Percentiles rank a stretch among this genome's conserved stretches.
Conservation (phyloP, 1,140 invertebrate species). For the Aplysia californica region DNA sequence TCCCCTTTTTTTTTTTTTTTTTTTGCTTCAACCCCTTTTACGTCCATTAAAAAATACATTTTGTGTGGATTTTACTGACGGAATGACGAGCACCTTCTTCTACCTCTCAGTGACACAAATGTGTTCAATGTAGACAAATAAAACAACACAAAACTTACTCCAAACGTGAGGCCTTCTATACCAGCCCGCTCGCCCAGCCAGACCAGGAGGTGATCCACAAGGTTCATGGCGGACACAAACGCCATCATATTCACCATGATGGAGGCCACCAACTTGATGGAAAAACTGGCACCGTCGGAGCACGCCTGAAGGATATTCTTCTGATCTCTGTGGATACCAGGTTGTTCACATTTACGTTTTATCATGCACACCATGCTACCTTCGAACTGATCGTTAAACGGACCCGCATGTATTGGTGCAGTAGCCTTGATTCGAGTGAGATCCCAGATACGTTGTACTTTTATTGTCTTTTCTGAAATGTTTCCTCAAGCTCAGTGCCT, state of each 20-base stretch:
- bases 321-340: neutral
- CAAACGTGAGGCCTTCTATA: conserved; percentile 57
- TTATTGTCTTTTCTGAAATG: neutral
- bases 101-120: no score
- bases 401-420: neutral
- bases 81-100: no score
- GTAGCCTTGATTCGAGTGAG: no score
- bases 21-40: no score
- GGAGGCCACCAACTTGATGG: conserved; percentile 68
- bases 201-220: conserved; percentile 81
- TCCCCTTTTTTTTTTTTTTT: no score
- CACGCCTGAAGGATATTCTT: neutral
- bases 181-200: conserved; percentile 86
- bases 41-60: no score
- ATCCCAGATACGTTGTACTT: neutral
- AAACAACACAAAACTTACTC: conserved; percentile 43
- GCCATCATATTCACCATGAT: conserved; percentile 94
- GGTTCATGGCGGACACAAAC: conserved; percentile 86
- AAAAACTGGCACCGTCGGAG: neutral
- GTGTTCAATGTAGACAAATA: no score
- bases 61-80: no score
- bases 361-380: neutral
- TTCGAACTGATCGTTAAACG: neutral
- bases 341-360: neutral
- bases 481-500: conserved; percentile 71